These are phyloP conservation scores for Orientallactaga bullata DNA, from an alignment of 2,113 vertebrate species.

Conservation along the genomic window DNA sequence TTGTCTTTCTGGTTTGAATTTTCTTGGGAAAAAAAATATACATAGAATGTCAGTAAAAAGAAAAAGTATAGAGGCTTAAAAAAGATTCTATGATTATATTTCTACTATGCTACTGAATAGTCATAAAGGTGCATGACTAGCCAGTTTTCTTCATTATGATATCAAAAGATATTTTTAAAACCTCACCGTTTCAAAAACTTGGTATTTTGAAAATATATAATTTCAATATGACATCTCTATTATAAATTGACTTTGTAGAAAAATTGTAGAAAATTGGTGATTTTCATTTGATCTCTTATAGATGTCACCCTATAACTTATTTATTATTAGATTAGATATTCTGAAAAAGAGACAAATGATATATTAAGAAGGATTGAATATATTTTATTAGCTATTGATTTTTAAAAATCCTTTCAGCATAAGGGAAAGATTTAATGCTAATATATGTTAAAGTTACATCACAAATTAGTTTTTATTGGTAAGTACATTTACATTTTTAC, in stretches of 20 bases:
- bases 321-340: not conserved
- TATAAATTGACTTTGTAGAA: not conserved
- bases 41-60: constrained; percentile 85
- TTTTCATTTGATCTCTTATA: constrained; percentile 32
- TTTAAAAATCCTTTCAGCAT: constrained; percentile 35
- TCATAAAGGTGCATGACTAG: constrained; percentile 64
- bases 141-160: constrained; percentile 59
- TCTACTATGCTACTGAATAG: constrained; percentile 69
- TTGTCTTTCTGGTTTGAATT: constrained; percentile 93
- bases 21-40: constrained; percentile 87
- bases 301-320: not conserved
- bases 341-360: not conserved
- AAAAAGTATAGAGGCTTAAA: constrained; percentile 80
- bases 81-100: constrained; percentile 79
- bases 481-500: not conserved
- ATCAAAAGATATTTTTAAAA: not conserved
- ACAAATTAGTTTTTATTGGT: constrained; percentile 18
- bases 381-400: not conserved
- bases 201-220: constrained; percentile 4
- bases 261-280: not conserved
- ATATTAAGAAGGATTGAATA: not conserved
- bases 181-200: not conserved
- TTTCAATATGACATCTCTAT: not conserved
- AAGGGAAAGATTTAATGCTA: constrained; percentile 15
- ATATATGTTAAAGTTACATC: not conserved